Conservation (phyloP, 2,113 vertebrate species). For the Phaethornis superciliosus region DNA sequence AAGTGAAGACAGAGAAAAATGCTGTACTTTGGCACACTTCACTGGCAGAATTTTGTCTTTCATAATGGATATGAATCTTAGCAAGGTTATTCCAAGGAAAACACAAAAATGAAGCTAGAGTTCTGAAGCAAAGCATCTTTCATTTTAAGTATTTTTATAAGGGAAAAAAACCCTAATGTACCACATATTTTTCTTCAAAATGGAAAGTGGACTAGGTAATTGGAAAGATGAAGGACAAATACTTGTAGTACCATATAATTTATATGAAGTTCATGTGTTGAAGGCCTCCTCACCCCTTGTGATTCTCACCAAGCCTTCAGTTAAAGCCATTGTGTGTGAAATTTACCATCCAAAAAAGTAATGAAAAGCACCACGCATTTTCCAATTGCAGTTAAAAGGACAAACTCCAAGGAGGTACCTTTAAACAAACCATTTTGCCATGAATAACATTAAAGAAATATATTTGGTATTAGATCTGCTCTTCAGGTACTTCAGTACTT, state of each 20-base stretch:
- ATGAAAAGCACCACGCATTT: background rate
- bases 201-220: background rate
- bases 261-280: background rate
- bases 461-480: background rate
- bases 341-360: background rate
- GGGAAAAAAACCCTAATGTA: background rate
- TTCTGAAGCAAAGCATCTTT: slow-evolving; percentile 17
- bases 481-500: background rate
- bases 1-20: slow-evolving; percentile 33
- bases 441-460: background rate
- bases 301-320: background rate
- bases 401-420: background rate
- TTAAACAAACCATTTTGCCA: background rate
- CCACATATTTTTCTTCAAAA: background rate
- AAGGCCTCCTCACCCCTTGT: background rate
- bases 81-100: slow-evolving; percentile 59
- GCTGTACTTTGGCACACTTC: slow-evolving; percentile 36
- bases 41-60: slow-evolving; percentile 43
- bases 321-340: background rate
- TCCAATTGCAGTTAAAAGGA: background rate
- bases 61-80: slow-evolving; percentile 19
- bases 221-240: background rate
- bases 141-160: background rate
- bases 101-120: slow-evolving; percentile 7
- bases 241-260: background rate